phyloP scores from a whole-genome alignment of 2,113 vertebrate genomes.

The Hemichromis elongatus region DNA sequence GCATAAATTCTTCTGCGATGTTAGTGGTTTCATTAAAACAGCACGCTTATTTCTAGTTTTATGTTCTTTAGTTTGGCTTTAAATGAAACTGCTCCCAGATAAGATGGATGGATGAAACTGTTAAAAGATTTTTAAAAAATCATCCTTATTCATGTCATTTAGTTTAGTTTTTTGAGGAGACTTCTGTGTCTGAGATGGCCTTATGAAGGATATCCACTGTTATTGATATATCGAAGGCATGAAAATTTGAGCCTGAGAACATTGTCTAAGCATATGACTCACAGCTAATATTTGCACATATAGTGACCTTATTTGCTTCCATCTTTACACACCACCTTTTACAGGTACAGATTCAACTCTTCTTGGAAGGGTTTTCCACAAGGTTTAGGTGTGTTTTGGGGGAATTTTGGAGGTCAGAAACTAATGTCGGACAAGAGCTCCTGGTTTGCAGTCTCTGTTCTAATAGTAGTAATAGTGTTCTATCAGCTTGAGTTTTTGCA shows the following conservation, averaged over 20 bases:
- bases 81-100: neutral
- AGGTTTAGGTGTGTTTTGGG: neutral
- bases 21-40: neutral
- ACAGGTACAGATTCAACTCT: neutral
- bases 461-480: neutral
- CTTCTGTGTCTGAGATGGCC: neutral
- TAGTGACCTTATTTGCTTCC: neutral
- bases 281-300: neutral
- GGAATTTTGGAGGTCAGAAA: neutral
- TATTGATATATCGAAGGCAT: neutral
- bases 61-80: neutral
- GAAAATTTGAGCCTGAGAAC: neutral
- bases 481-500: neutral
- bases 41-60: neutral
- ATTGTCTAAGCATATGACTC: neutral
- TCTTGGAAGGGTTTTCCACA: too few relatives aligned
- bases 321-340: neutral
- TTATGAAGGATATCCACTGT: neutral
- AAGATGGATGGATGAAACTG: too few relatives aligned
- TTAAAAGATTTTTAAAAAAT: neutral
- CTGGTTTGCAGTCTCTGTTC: neutral
- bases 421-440: neutral
- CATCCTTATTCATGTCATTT: neutral
- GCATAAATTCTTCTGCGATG: neutral
- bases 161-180: neutral